Evolutionary conservation across 2,797 vertebrate species (phyloP).

Genomic region (Myioborus miniatus): DNA sequence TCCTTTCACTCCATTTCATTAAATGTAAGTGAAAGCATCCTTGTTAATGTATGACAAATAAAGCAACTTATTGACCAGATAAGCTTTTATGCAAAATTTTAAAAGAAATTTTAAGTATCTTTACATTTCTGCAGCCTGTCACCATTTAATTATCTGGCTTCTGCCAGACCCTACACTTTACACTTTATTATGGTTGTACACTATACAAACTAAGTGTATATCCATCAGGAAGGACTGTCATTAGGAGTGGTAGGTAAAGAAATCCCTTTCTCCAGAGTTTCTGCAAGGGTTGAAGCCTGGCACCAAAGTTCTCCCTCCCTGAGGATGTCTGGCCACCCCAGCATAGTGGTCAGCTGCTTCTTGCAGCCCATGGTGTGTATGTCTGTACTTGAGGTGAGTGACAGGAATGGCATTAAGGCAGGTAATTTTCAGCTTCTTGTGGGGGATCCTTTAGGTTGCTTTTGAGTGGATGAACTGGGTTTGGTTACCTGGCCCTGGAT

Average conservation of each 20-base stretch:
- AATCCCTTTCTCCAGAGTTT: neutral
- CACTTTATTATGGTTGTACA: neutral
- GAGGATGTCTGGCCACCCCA: rapidly evolving
- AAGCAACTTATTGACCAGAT: neutral
- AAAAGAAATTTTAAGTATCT: neutral
- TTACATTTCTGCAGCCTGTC: neutral
- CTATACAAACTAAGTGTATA: rapidly evolving
- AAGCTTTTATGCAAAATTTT: neutral
- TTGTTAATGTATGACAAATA: neutral
- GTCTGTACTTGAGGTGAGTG: neutral
- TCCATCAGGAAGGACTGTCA: neutral
- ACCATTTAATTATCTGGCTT: neutral
- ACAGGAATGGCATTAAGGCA: neutral
- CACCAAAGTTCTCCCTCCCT: neutral
- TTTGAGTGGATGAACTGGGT: neutral
- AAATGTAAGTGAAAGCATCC: neutral
- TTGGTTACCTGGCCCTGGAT: neutral
- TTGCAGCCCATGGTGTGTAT: neutral
- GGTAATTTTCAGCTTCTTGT: neutral
- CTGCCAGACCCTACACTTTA: neutral
- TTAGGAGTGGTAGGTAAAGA: neutral
- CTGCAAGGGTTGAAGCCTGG: neutral
- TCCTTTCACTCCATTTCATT: neutral
- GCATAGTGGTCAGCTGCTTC: rapidly evolving
- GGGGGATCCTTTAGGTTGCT: neutral